Conservation (phyloP, 2,888 invertebrate genomes). For the Rambutsinella grinnellia region DNA sequence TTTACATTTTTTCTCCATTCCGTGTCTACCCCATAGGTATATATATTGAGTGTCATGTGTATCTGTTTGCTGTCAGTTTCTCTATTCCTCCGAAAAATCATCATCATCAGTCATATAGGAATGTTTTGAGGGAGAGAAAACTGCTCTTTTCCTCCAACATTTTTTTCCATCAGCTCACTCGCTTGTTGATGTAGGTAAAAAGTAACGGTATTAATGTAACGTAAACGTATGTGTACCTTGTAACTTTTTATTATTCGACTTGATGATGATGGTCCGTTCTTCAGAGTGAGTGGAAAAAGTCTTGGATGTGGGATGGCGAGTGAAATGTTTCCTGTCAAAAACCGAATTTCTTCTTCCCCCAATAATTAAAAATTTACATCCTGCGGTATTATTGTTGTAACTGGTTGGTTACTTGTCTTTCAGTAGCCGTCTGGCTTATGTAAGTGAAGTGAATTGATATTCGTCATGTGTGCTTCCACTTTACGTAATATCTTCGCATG, state of each 20-base stretch:
- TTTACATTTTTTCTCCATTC: slow-evolving; percentile 44
- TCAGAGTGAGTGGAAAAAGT: not conserved
- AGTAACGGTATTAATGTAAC: not conserved
- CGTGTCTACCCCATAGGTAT: slow-evolving; percentile 13
- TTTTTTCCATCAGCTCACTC: not conserved
- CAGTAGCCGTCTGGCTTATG: slow-evolving; percentile 49
- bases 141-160: not conserved
- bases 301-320: not conserved
- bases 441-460: slow-evolving; percentile 11
- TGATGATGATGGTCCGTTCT: not conserved
- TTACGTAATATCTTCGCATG: too few relatives aligned
- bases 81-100: slow-evolving; percentile 16
- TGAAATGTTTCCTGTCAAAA: slow-evolving; percentile 49
- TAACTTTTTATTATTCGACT: not conserved
- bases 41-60: slow-evolving; percentile 44
- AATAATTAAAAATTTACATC: slow-evolving; percentile 56
- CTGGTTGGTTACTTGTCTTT: slow-evolving; percentile 49
- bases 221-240: not conserved
- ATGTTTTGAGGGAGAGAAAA: slow-evolving; percentile 21
- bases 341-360: slow-evolving; percentile 45
- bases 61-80: slow-evolving; percentile 55
- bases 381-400: slow-evolving; percentile 51
- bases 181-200: not conserved
- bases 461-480: not conserved
- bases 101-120: slow-evolving; percentile 38